Base-by-base conservation (phyloP, 2,888 invertebrate genomes). In the Nezara viridula region DNA sequence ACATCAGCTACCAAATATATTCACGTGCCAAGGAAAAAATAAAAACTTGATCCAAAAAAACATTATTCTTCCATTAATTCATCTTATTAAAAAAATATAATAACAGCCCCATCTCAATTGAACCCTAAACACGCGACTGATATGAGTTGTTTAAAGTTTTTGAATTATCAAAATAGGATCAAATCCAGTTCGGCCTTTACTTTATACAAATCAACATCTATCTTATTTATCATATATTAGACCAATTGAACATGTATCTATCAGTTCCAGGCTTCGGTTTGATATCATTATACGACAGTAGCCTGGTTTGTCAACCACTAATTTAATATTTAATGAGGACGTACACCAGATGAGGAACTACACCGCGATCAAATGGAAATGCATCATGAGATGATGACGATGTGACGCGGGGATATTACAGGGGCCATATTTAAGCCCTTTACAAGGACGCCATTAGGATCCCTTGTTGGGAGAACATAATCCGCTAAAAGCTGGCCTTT, bases 401-500 rank as follows among this genome's bases (percentile, higher is more conserved):
- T 12, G 0, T 10, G 81, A 60, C 55, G 60, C 16, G 4, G 40
- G 10, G 19, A 37, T 44, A 44, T 81, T 24, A 47, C 14, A 40
- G 10, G 24, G 37, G 44, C 24, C 81, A 47, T 81, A 81, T 81
- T 81, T 47, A 81, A 81, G 81, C 44, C 77, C 81, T 44, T n/a
- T 44, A 81, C 66, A 73, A 47, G 81, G 24, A 1, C 81, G 24
- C 81, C 81, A 81, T 81, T 81, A 81, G 81, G 81, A n/a, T n/a
- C 14, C 44, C 81, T 44, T 40, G 77, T 77, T n/a, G 19, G 19
- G 24, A 9, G 14, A 81, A 81, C 81, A 81, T 47, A 81, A 47
- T 47, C 81, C 81, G n/a, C 81, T 81, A 81, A 81, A 81, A 81
- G 81, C 81, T 44, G 44, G n/a, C 81, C 81, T 81, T 81, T 81